Base-by-base conservation (phyloP, 2,888 invertebrate species). In the Cepaea hortensis region DNA sequence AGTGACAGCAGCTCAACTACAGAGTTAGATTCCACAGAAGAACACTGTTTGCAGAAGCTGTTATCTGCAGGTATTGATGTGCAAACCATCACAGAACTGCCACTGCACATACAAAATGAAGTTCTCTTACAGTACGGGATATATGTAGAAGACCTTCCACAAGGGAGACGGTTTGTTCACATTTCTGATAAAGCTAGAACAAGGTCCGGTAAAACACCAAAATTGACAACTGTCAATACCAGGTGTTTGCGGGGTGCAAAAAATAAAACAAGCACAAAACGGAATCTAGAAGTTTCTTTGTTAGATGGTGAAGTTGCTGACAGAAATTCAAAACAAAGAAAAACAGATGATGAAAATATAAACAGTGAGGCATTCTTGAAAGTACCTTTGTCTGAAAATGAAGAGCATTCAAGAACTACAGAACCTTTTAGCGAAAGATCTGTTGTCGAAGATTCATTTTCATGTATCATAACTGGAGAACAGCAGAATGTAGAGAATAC, bases 31-130 rank as follows among this genome's bases (percentile, higher is more conserved):
- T 9, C 79, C 55, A 61, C 48, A 35, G 50, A 35, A 72, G 23
- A 55, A 11, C 35, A 72, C n/a, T 70, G 18, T 72, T 61, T 76
- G 68, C 70, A 55, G 48, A 73, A 48, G 15, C 46, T 84, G 4
- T 72, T 88, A 15, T 90, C 91, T 48, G 75, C 83, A 55, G 86
- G 87, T 75, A 84, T 92, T 46, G 92, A 92, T 85, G 87, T 80
- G 35, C 84, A 90, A 3, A 90, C 91, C 18, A 91, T 92, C 85
- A 15, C 50, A 55, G 87, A 88, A 46, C 88, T 92, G 48, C 92
- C 93, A 68, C 13, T 76, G 48, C 91, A 91, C 15, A 90, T 92
- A 72, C 91, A 92, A 75, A 80, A 89, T 35, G 92, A 92, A 81
- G 79, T 91, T 72, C 82, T 90, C 2, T 48, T 55, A 15, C 87